These are phyloP conservation scores for Poecile atricapillus DNA, from an alignment of 2,113 vertebrate species.

Conservation along the genomic window DNA sequence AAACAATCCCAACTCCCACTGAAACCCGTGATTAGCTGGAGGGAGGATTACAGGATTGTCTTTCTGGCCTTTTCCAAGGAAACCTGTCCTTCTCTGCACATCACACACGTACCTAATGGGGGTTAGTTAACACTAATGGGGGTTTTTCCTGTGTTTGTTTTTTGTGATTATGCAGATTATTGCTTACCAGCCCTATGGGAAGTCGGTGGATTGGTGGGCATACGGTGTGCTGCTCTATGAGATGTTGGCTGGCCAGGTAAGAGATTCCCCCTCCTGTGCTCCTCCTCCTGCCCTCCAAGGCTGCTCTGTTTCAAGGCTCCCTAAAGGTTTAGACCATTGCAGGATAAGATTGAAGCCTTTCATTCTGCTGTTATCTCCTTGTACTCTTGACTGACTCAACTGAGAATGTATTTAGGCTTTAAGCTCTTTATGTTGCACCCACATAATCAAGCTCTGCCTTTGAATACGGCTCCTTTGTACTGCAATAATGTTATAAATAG, in stretches of 20 bases:
- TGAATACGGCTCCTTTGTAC: background rate
- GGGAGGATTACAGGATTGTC: background rate
- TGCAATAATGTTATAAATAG: slow-evolving; percentile 46
- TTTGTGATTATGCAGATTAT: slow-evolving; percentile 82
- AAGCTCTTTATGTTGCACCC: slow-evolving; percentile 26
- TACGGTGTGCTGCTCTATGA: slow-evolving; percentile 95
- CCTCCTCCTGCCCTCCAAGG: background rate
- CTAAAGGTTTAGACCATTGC: background rate
- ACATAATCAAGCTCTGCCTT: slow-evolving; percentile 23
- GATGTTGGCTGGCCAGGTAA: slow-evolving; percentile 97
- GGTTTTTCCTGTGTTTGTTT: background rate
- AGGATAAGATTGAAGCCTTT: background rate
- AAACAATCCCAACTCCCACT: background rate
- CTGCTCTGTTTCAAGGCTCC: background rate
- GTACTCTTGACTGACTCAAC: background rate
- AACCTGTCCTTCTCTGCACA: background rate
- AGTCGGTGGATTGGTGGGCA: slow-evolving; percentile 98
- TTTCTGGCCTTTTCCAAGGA: background rate
- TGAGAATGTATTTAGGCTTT: slow-evolving; percentile 1
- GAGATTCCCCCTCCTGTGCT: background rate
- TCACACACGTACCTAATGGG: background rate
- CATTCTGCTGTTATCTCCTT: background rate
- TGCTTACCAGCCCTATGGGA: slow-evolving; percentile 95
- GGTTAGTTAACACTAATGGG: background rate
- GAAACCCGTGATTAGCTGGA: background rate